Evolutionary conservation across 2,113 vertebrate genomes (phyloP).

Genomic region (Mionectes macconnelli): DNA sequence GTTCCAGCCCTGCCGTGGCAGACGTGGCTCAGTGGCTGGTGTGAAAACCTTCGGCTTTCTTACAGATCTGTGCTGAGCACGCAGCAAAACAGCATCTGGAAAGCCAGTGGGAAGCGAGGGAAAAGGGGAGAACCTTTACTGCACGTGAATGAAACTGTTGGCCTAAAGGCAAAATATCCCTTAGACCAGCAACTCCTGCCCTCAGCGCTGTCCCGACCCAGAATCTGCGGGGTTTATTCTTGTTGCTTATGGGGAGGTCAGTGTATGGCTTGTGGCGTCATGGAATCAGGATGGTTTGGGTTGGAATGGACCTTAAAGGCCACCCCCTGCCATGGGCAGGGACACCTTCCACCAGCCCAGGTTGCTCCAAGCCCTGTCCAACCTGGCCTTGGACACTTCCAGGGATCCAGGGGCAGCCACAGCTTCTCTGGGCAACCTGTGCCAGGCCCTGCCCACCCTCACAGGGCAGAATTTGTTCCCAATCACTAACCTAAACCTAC

Average conservation of each 20-base stretch:
- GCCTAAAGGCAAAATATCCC: slow-evolving; percentile 24
- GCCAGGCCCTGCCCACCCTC: not conserved
- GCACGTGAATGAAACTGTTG: not conserved
- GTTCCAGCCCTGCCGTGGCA: not conserved
- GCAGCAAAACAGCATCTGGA: slow-evolving; percentile 57
- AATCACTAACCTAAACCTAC: not conserved
- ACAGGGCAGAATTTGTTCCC: not conserved
- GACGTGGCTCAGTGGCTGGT: not conserved
- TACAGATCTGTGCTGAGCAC: slow-evolving; percentile 43
- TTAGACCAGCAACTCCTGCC: not conserved
- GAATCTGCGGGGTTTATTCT: not conserved
- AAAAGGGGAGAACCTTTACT: not conserved
- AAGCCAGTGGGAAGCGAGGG: slow-evolving; percentile 54
- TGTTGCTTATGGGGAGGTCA: not conserved
- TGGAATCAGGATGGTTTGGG: not conserved
- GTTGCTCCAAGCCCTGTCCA: not conserved
- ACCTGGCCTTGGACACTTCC: not conserved
- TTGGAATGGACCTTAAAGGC: not conserved
- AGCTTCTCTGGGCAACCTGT: not conserved
- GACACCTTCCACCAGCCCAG: no score
- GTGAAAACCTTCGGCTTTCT: slow-evolving; percentile 60
- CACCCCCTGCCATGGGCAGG: not conserved
- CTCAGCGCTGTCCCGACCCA: not conserved
- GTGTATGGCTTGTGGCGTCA: not conserved
- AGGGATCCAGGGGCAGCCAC: not conserved